These are phyloP conservation scores for Cylindroiulus punctatus DNA, from an alignment of 2,888 invertebrate genomes.

Conservation along the genomic window DNA sequence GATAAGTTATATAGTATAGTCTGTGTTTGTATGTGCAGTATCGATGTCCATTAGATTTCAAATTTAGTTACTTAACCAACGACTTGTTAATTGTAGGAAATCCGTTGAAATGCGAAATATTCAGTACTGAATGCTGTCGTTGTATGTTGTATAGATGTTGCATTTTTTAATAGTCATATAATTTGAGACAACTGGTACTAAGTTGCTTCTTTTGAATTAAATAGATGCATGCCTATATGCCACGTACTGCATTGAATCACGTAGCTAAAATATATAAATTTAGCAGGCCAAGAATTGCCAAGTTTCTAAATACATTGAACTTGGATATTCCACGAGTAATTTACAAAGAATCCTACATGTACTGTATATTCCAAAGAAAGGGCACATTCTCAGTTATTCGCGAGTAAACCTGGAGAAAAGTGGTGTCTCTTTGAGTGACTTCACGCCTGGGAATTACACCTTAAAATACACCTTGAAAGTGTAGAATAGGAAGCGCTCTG, in stretches of 20 bases:
- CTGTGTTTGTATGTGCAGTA: background rate
- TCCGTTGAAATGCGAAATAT: too few species aligned
- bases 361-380: too few species aligned
- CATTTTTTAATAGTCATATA: conserved; percentile 15
- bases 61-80: background rate
- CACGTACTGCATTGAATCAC: background rate
- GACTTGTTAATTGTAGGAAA: background rate
- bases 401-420: too few species aligned
- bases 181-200: background rate
- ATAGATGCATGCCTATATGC: background rate
- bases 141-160: background rate
- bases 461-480: too few species aligned
- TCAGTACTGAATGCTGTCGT: background rate
- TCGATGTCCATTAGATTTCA: background rate
- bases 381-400: too few species aligned
- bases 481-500: too few species aligned
- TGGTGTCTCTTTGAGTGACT: too few species aligned
- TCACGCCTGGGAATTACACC: too few species aligned
- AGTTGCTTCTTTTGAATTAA: background rate
- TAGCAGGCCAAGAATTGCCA: background rate
- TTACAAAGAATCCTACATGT: too few species aligned
- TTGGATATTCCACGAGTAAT: too few species aligned
- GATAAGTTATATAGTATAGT: background rate
- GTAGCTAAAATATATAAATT: background rate
- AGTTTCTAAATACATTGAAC: background rate